Evolutionary conservation across 2,888 invertebrate species (phyloP), one percentile per base, ranked within the genome.

Genomic region (Tetragnatha montana): DNA sequence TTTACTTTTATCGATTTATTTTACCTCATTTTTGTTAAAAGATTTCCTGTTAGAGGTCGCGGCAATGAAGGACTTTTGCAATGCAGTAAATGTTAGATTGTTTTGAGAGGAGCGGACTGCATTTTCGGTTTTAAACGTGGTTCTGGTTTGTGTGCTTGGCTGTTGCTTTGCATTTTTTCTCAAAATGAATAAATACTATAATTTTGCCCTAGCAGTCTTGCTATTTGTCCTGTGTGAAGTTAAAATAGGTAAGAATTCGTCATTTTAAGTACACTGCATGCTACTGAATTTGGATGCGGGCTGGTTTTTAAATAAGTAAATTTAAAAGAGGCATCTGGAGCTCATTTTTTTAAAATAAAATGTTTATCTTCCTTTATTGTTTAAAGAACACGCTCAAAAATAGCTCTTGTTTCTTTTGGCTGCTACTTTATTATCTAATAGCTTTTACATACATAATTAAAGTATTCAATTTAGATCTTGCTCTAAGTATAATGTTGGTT

Each of bases 31-130:
- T 89, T 89, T 89, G 89, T 89, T 85, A 89, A 71, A 35, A 85
- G 51, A 81, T 89, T 89, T 89, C 85, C 89, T 89, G 89, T 85
- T 89, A 89, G 89, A 89, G 89, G 89, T 89, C 89, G 89, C 89
- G 76, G 71, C 51, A 75, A 89, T 89, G 89, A 89, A 89, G 89
- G 89, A 89, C 89, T 89, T 89, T 89, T 89, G 89, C 85, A 89
- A 89, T 89, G 89, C 89, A 89, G 89, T 89, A 85, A 76, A 89
- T 76, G 89, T 85, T 69, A n/a, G 78, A 60, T 84, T 88, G 83
- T 80, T 79, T 84, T 88, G 79, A 69, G 80, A 22, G 22, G 47
- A 60, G 74, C 73, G 76, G 8, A 60, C 47, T 50, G 73, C 17
- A 60, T 84, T 81, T 85, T 79, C 70, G 68, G 69, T 82, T 78